These are phyloP conservation scores for Pristionchus japonicus DNA, from an alignment of 2,888 invertebrate genomes.

Conservation along the genomic window DNA sequence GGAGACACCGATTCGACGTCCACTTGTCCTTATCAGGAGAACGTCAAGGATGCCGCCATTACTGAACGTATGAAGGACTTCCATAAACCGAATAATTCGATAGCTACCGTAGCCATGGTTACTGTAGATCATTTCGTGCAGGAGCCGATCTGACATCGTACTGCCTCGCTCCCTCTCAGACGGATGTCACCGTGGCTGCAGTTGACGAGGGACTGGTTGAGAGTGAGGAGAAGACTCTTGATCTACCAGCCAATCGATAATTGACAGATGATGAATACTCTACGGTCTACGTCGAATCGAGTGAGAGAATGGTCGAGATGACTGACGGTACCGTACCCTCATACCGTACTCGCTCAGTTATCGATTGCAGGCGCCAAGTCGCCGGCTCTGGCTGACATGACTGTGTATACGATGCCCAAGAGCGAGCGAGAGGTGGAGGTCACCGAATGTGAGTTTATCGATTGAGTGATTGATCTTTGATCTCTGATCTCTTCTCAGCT, in stretches of 20 bases:
- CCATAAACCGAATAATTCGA: no score
- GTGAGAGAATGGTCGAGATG: background rate
- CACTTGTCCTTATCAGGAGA: background rate
- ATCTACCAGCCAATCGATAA: background rate
- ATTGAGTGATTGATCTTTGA: background rate
- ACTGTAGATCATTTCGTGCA: background rate
- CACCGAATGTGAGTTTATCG: no score
- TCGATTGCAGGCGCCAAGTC: no score
- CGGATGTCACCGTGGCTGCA: background rate
- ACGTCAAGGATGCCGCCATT: background rate
- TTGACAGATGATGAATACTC: background rate
- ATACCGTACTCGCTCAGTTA: background rate
- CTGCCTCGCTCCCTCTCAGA: background rate
- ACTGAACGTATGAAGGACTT: background rate
- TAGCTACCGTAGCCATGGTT: background rate
- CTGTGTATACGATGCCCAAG: no score
- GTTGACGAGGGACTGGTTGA: background rate
- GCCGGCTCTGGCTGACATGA: no score
- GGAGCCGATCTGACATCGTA: background rate
- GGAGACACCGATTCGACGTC: background rate
- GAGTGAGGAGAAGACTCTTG: background rate
- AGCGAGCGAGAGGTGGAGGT: no score
- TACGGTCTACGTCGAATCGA: background rate
- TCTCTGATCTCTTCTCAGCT: background rate
- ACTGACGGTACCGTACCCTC: background rate